phyloP scores from a whole-genome alignment of 1,140 invertebrate genomes.

The Brachionus calyciflorus region DNA sequence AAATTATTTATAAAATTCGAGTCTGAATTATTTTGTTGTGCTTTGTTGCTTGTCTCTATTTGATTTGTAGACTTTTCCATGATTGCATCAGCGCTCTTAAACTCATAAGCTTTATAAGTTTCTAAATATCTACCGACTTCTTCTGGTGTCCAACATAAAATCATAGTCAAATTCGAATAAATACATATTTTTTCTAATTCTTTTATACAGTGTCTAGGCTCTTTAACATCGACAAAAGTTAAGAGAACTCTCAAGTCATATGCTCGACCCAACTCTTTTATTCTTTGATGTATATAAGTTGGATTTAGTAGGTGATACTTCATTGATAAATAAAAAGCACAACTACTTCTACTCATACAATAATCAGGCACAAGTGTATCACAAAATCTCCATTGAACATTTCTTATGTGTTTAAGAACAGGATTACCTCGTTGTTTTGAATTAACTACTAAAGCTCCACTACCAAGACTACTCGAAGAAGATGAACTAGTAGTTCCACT shows the following conservation, averaged over 20 bases:
- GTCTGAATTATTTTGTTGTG: neutral
- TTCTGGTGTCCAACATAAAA: conserved; percentile 34
- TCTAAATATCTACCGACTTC: conserved; percentile 46
- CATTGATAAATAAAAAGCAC: conserved; percentile 45
- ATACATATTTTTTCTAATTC: conserved; percentile 43
- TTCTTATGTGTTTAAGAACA: conserved; percentile 38
- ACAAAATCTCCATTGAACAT: conserved; percentile 41
- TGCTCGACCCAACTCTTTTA: neutral
- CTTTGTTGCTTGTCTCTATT: neutral
- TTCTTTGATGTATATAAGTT: conserved; percentile 33
- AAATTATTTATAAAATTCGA: conserved; percentile 32
- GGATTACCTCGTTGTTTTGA: conserved; percentile 44
- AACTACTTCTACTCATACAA: conserved; percentile 15
- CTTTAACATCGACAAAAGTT: conserved; percentile 23
- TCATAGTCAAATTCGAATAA: conserved; percentile 26
- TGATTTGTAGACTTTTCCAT: conserved; percentile 43
- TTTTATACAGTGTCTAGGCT: conserved; percentile 42
- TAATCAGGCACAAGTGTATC: conserved; percentile 41
- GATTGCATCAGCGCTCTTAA: conserved; percentile 32
- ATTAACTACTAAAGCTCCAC: conserved; percentile 25
- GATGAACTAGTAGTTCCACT: neutral
- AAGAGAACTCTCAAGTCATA: conserved; percentile 28
- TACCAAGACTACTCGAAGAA: neutral
- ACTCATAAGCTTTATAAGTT: conserved; percentile 34
- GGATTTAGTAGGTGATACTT: conserved; percentile 47